Evolutionary conservation across 2,888 invertebrate species (phyloP).

Genomic region (Copidosoma aretas): DNA sequence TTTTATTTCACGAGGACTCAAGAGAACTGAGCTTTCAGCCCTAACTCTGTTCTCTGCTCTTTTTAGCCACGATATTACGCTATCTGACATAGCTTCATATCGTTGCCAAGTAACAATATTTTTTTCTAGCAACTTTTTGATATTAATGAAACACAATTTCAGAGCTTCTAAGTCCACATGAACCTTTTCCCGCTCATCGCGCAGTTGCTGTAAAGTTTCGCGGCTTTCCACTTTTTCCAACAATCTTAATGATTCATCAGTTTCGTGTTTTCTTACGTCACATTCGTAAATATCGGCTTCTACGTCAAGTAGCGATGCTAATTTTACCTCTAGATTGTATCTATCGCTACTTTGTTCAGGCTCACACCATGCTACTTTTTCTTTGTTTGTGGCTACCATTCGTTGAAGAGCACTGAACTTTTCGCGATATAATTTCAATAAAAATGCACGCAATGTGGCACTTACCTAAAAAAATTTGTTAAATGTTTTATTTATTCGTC

Average conservation of each 20-base stretch:
- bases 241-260: slow-evolving; percentile 75
- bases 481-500: no score
- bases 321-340: slow-evolving; percentile 91
- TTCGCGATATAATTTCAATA: slow-evolving; percentile 87
- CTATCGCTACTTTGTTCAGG: slow-evolving; percentile 88
- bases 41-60: slow-evolving; percentile 79
- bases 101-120: slow-evolving; percentile 80
- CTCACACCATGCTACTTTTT: slow-evolving; percentile 90
- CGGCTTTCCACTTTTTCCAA: slow-evolving; percentile 77
- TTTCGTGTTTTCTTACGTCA: slow-evolving; percentile 70
- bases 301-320: slow-evolving; percentile 79
- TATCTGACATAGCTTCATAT: slow-evolving; percentile 80
- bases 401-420: slow-evolving; percentile 83
- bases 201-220: slow-evolving; percentile 73
- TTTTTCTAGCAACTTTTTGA: slow-evolving; percentile 72
- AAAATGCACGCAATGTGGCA: slow-evolving; percentile 76
- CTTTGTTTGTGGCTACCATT: slow-evolving; percentile 80
- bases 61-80: slow-evolving; percentile 78
- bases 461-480: slow-evolving; percentile 61
- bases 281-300: slow-evolving; percentile 77
- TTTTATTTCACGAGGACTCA: slow-evolving; percentile 73
- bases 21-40: slow-evolving; percentile 74
- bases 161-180: slow-evolving; percentile 76
- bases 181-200: slow-evolving; percentile 73
- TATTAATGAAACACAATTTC: slow-evolving; percentile 72